Conservation (phyloP, 2,888 invertebrate species). For the Periphyllus acericola region DNA sequence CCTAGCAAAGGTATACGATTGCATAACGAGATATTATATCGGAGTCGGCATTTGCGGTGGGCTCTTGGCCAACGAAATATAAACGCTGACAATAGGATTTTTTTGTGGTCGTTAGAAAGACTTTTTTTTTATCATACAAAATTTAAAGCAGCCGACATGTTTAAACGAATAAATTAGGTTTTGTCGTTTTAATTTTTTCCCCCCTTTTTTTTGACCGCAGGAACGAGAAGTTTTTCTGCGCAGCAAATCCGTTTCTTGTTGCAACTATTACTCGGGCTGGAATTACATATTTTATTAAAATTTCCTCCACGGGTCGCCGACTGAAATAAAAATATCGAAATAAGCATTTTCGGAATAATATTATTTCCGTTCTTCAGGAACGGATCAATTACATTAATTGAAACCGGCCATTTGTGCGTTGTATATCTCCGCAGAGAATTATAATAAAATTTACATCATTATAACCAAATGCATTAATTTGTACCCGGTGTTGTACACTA, state of each 20-base stretch:
- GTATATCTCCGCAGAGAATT: not conserved
- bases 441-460: not conserved
- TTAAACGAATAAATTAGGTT: slow-evolving; percentile 46
- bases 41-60: slow-evolving; percentile 19
- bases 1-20: slow-evolving; percentile 24
- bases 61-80: slow-evolving; percentile 46
- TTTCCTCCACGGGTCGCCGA: not conserved
- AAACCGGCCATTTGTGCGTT: not conserved
- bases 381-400: slow-evolving; percentile 1
- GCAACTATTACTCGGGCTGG: not conserved
- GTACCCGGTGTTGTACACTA: not conserved
- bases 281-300: not conserved
- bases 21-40: slow-evolving; percentile 44
- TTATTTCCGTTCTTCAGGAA: not conserved
- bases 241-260: not conserved
- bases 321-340: not conserved
- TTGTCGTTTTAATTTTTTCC: slow-evolving; percentile 23
- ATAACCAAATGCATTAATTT: not conserved
- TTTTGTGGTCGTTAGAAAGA: slow-evolving; percentile 30
- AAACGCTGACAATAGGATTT: slow-evolving; percentile 50
- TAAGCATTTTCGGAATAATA: not conserved
- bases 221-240: slow-evolving; percentile 3
- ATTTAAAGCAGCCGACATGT: slow-evolving; percentile 43
- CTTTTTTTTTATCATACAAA: slow-evolving; percentile 37
- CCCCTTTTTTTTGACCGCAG: not conserved